Conservation (phyloP, 1,140 invertebrate species). For the Heliconius hewitsoni region DNA sequence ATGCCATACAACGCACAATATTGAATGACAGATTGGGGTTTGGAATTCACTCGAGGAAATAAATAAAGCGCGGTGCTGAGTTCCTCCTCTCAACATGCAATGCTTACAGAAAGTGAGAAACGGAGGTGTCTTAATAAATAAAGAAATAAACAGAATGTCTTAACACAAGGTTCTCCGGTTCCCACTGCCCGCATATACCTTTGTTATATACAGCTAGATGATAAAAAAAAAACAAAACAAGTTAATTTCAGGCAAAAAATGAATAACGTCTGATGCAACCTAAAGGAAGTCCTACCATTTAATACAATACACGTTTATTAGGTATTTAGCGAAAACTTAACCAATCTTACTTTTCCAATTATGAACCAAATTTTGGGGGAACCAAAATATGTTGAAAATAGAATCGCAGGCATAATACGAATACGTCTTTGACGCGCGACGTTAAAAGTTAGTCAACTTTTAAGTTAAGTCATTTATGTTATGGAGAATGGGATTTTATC, state of each 20-base stretch:
- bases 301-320: not conserved
- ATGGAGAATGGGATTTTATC: conserved; percentile 52
- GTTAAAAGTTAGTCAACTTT: conserved; percentile 24
- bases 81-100: too few species aligned
- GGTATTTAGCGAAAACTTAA: not conserved
- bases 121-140: too few species aligned
- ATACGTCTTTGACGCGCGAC: conserved; percentile 16
- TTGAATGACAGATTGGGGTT: too few species aligned
- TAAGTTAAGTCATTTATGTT: conserved; percentile 33
- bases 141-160: too few species aligned
- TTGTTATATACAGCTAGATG: too few species aligned
- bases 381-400: conserved; percentile 9
- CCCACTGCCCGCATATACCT: too few species aligned
- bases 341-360: conserved; percentile 20
- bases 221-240: too few species aligned
- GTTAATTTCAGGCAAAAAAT: not conserved
- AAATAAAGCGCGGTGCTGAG: too few species aligned
- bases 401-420: conserved; percentile 7
- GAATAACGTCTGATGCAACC: not conserved
- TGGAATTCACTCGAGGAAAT: too few species aligned
- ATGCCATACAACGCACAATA: too few species aligned
- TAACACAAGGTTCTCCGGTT: too few species aligned
- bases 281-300: not conserved
- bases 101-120: too few species aligned
- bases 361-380: not conserved